Base-by-base conservation (phyloP, 2,113 vertebrate genomes). In the Nansenia antarctica region DNA sequence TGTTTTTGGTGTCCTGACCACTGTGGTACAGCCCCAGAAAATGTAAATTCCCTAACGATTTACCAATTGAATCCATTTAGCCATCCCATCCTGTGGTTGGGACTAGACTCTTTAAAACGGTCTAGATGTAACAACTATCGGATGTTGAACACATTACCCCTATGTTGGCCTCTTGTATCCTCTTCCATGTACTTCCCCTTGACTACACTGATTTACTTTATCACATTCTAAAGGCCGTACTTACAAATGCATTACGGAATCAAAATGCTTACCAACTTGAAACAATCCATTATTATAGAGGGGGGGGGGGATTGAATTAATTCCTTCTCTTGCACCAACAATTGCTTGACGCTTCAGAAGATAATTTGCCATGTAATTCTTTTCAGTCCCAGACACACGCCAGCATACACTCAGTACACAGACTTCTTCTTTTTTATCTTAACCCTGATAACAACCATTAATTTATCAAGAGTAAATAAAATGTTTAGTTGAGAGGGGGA, bases 401-500 rank as follows among this genome's bases (percentile, higher is more conserved):
- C 71, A 73, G 83, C 87, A 54, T 79, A 61, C 85, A 74, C 24
- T 9, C 14, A 31, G 59, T 62, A 69, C 59, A 47, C 35, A 58
- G 7, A 63, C n/a, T 42, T 12, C 35, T 20, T 67, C n/a, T 39
- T 67, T 57, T 92, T 90, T 81, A 34, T 67, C 59, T 81, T 64
- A 86, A 82, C 72, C 71, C 79, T 71, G 84, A 90, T 89, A 90
- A 92, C 87, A 66, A 89, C 91, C 91, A 85, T 91, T 88, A 89
- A 94, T 91, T 91, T 81, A 89, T 87, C 90, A 93, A 89, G 90
- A 93, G 93, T 94, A 95, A 96, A 96, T 95, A 93, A 92, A 95
- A 94, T 92, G 92, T 94, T 95, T 94, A 89, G 93, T 69, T 81
- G 83, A 84, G 85, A 86, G 89, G 92, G n/a, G 93, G 93, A 93